Evolutionary conservation across 2,888 invertebrate species (phyloP).

Genomic region (Leistus spinibarbis): DNA sequence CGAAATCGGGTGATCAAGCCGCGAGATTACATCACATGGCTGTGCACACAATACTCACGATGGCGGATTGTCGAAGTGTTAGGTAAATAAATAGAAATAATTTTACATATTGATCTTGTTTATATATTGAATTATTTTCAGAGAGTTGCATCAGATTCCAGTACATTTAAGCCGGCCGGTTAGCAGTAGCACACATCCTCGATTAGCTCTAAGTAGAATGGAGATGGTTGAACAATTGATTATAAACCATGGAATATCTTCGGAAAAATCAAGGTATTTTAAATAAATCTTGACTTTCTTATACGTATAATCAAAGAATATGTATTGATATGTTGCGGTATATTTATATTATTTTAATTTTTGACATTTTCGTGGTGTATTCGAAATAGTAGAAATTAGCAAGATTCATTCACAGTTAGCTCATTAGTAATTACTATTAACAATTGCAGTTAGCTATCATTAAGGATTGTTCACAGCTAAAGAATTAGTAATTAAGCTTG

Average conservation of each 20-base stretch:
- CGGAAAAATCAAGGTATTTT: slow-evolving; percentile 79
- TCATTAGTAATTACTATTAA: too few species aligned
- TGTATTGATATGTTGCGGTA: too few species aligned
- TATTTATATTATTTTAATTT: too few species aligned
- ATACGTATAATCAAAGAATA: not conserved
- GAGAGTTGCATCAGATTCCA: slow-evolving; percentile 81
- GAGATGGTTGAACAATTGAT: slow-evolving; percentile 89
- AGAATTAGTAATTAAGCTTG: too few species aligned
- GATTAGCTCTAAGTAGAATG: slow-evolving; percentile 81
- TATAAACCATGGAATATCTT: slow-evolving; percentile 82
- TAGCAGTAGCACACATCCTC: slow-evolving; percentile 83
- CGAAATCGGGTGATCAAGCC: slow-evolving; percentile 87
- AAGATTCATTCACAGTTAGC: too few species aligned
- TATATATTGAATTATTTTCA: slow-evolving; percentile 50
- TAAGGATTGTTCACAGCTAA: too few species aligned
- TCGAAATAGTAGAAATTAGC: too few species aligned
- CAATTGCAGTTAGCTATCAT: too few species aligned
- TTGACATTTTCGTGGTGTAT: too few species aligned
- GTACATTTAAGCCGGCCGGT: slow-evolving; percentile 83
- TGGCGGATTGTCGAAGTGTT: slow-evolving; percentile 82
- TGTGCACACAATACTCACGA: slow-evolving; percentile 83
- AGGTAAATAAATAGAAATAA: slow-evolving; percentile 57
- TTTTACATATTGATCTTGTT: not conserved
- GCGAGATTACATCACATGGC: slow-evolving; percentile 86
- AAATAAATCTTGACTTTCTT: not conserved